phyloP scores from a whole-genome alignment of 1,140 invertebrate genomes.

The Gryllus bimaculatus region DNA sequence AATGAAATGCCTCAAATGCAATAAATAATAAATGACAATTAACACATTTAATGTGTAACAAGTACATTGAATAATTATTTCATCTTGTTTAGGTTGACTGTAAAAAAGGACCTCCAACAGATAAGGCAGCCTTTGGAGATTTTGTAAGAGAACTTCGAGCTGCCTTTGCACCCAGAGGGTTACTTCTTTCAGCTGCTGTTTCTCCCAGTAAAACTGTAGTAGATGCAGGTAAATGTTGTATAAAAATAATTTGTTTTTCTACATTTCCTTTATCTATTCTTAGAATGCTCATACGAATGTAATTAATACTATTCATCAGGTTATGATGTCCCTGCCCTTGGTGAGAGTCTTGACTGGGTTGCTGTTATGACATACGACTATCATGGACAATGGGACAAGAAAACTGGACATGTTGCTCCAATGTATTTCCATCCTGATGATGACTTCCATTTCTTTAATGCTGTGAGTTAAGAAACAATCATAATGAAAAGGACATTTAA shows the following conservation, averaged over 20 bases:
- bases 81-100: slow-evolving; percentile 47
- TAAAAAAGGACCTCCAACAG: slow-evolving; percentile 68
- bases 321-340: slow-evolving; percentile 66
- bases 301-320: slow-evolving; percentile 32
- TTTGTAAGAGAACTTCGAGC: slow-evolving; percentile 62
- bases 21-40: no score
- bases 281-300: background rate
- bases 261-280: background rate
- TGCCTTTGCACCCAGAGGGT: slow-evolving; percentile 59
- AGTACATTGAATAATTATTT: no score
- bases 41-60: no score
- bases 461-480: slow-evolving; percentile 28
- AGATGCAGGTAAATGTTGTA: slow-evolving; percentile 44
- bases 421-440: slow-evolving; percentile 70
- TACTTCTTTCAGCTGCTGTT: slow-evolving; percentile 72
- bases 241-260: background rate
- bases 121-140: slow-evolving; percentile 66
- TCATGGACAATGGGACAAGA: slow-evolving; percentile 76
- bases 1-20: no score
- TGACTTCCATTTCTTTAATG: slow-evolving; percentile 41
- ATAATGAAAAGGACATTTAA: background rate
- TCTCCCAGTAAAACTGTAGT: slow-evolving; percentile 82
- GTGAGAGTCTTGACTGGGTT: slow-evolving; percentile 73
- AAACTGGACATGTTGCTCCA: slow-evolving; percentile 74
- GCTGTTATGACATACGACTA: slow-evolving; percentile 81